A percentile compares a stretch with the other conserved stretches of the same genome.
These are phyloP conservation scores for Meganola albula DNA, from an alignment of 2,888 invertebrate genomes.

Conservation along the genomic window DNA sequence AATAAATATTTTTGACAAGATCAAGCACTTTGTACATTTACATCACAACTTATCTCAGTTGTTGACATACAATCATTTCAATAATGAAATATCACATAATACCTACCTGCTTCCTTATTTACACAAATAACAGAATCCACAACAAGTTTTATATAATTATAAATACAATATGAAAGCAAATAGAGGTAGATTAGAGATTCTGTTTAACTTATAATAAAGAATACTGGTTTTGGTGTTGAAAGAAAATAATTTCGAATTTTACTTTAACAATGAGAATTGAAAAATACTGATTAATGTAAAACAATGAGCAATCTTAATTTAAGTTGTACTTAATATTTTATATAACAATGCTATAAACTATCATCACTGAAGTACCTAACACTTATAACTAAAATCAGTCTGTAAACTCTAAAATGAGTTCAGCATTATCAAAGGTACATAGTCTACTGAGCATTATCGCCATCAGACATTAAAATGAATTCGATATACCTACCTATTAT, in stretches of 20 bases:
- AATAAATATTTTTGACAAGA: constrained; percentile 77
- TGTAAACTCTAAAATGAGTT: constrained; percentile 67
- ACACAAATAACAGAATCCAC: constrained; percentile 41
- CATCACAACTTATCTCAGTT: constrained; percentile 25
- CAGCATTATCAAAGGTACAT: constrained; percentile 37
- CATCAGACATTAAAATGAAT: constrained; percentile 27
- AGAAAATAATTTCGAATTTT: constrained; percentile 18
- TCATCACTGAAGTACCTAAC: constrained; percentile 56
- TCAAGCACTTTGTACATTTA: constrained; percentile 68
- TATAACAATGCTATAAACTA: constrained; percentile 46
- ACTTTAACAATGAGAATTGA: constrained; percentile 18
- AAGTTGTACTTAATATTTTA: constrained; percentile 29
- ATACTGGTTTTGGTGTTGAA: constrained; percentile 67
- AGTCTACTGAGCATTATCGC: constrained; percentile 55
- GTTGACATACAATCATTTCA: constrained; percentile 29
- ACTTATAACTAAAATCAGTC: constrained; percentile 73
- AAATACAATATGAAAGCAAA: constrained; percentile 59
- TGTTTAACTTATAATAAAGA: constrained; percentile 57
- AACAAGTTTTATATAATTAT: constrained; percentile 69
- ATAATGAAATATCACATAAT: constrained; percentile 64
- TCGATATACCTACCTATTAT: constrained; percentile 13
- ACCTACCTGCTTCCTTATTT: constrained; percentile 38
- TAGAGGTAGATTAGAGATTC: constrained; percentile 77
- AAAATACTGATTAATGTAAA: constrained; percentile 13
- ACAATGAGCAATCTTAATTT: constrained; percentile 22